Evolutionary conservation across 2,888 invertebrate genomes (phyloP), one percentile per base, ranked within the genome.

Genomic region (Ennomos erosarius): DNA sequence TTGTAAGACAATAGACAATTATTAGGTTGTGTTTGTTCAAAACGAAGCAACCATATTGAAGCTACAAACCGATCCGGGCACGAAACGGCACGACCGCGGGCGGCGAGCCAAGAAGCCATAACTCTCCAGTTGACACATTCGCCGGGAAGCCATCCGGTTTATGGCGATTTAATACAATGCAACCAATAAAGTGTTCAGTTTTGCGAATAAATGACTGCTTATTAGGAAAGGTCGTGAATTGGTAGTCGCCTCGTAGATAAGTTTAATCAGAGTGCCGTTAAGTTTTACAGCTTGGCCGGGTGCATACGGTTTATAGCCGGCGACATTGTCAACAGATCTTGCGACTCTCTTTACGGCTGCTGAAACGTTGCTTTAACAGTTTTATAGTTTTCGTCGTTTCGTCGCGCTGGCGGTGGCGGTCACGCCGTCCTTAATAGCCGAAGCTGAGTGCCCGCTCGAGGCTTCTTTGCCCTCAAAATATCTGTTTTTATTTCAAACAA

Each of bases 321-420:
- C 87, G 90, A 92, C 92, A 91, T 91, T 92, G 92, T 92, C 92
- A 90, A 92, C 90, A 91, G 90, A 91, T 90, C 91, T 88, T 84
- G 89, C 87, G 87, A 87, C 87, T 85, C 87, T 90, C 91, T 91
- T 92, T 91, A 92, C 90, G 81, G 89, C 90, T 88, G 87, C 87
- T 90, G 90, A 90, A 91, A 91, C 88, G 90, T 88, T 90, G 87
- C 90, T 91, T 91, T 91, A 91, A 90, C 90, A 84, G 89, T 92
- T 92, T 92, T 92, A 92, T 92, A 91, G 91, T 91, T 90, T 90
- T 87, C 83, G 90, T 85, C 88, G 86, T 88, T 88, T 79, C 88
- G 88, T 84, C 87, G 86, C 86, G 82, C 86, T 84, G 86, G 85
- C 89, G 90, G 91, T 83, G 85, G 85, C 90, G 91, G 91, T 88